A percentile compares a stretch with the other conserved stretches of the same genome.
Conservation (phyloP, 2,797 vertebrate genomes). For the Nasua narica region DNA sequence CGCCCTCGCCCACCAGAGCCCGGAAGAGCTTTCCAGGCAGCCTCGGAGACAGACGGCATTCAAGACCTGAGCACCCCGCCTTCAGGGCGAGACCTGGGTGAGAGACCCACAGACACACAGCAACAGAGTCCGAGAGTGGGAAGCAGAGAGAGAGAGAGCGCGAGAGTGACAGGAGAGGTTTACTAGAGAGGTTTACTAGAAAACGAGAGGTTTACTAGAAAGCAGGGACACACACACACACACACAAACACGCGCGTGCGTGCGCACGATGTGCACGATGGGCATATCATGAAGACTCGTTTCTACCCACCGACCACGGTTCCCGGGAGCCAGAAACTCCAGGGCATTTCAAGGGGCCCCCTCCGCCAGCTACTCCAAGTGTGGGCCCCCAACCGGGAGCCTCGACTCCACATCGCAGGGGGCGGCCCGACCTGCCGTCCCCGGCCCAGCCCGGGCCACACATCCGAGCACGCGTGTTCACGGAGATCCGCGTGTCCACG, state of each 20-base stretch:
- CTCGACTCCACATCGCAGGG: rapidly evolving
- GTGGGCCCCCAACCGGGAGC: not conserved
- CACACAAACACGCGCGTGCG: not conserved
- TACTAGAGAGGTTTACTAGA: not conserved
- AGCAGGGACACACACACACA: rapidly evolving
- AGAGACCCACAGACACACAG: not conserved
- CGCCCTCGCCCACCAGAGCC: not conserved
- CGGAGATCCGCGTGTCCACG: rapidly evolving
- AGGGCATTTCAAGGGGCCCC: not conserved
- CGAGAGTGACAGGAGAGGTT: too few species aligned
- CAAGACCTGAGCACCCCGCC: not conserved
- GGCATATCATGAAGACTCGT: not conserved
- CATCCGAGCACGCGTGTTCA: too few species aligned
- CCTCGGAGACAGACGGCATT: rapidly evolving
- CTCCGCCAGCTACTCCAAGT: not conserved
- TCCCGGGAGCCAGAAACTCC: not conserved
- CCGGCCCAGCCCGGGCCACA: not conserved
- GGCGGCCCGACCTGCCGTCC: not conserved
- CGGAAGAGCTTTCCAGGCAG: not conserved
- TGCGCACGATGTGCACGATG: too few species aligned
- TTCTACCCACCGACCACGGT: not conserved
- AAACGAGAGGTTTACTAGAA: not conserved
- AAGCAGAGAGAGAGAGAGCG: not conserved
- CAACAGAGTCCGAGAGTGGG: not conserved
- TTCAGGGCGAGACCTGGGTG: not conserved